Evolutionary conservation across 2,888 invertebrate genomes (phyloP), one percentile per base, ranked within the genome.

Genomic region (Slavum lentiscoides): DNA sequence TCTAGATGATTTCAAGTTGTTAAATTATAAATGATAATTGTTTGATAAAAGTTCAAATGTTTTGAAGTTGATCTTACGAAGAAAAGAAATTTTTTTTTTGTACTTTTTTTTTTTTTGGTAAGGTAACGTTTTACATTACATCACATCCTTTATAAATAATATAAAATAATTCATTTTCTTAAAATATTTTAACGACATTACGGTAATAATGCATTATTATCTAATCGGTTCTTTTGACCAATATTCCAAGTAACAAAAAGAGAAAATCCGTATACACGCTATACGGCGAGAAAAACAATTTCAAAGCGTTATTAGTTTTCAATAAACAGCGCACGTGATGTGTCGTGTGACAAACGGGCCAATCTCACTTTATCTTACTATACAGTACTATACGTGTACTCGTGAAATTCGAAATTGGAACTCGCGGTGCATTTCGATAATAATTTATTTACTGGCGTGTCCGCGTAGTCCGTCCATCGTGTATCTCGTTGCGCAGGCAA

Each of bases 301-400:
- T 75, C 30, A 75, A 59, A 59, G 68, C 39, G 23, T 30, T 75
- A 68, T 75, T 75, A 59, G 67, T 49, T 67, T 75, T 68, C 49
- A 67, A 75, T 67, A 75, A 68, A 67, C 19, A 68, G 23, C 30
- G n/a, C 23, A 75, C 43, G 43, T 75, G 67, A 59, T 59, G 59
- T 68, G 58, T 59, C 58, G 59, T 19, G 43, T 61, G 49, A 73
- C 43, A 43, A 73, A 73, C 43, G 17, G n/a, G 75, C 23, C 15
- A 43, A 75, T 75, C 67, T 67, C 23, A 43, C 13, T 75, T 43
- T 15, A 59, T 59, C 30, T 21, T 19, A 9, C 39, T 59, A 19
- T 19, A 67, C 58, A 39, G 39, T 39, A 55, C n/a, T 21, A 15
- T 15, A 30, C 4, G 30, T 30, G 4, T 49, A 62, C 11, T 17